Evolutionary conservation across 2,888 invertebrate genomes (phyloP).

Genomic region (Hololepta plana): DNA sequence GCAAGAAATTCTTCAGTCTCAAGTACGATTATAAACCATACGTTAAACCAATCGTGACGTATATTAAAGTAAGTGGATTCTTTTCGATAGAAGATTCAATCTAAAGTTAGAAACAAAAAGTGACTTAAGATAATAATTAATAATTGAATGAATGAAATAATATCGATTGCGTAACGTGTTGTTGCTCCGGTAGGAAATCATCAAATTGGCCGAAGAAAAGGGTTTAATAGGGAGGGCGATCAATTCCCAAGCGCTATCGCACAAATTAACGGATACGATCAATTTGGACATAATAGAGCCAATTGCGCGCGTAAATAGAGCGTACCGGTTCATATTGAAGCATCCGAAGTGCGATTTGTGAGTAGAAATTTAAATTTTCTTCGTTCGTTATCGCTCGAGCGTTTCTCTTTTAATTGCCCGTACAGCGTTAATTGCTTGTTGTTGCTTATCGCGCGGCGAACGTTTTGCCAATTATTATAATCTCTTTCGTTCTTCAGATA

Average conservation of each 20-base stretch:
- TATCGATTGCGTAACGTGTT: background rate
- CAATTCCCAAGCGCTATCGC: constrained; percentile 53
- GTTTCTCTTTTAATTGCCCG: no score
- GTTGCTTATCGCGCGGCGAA: background rate
- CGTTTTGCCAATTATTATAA: no score
- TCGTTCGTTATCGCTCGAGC: no score
- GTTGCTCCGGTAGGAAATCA: constrained; percentile 40
- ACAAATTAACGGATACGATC: constrained; percentile 58
- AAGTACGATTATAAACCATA: constrained; percentile 55
- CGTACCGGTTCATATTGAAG: constrained; percentile 52
- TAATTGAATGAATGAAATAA: no score
- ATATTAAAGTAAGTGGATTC: constrained; percentile 43
- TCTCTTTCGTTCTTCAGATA: constrained; percentile 36
- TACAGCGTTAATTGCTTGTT: no score
- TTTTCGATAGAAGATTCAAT: no score
- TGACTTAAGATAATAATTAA: no score
- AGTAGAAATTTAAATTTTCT: no score
- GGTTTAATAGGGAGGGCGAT: constrained; percentile 37
- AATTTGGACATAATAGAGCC: constrained; percentile 73
- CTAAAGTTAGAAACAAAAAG: no score
- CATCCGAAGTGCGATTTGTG: constrained; percentile 52
- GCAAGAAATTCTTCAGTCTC: constrained; percentile 49
- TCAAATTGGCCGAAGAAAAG: constrained; percentile 50
- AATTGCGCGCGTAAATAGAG: constrained; percentile 62
- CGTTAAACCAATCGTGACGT: constrained; percentile 56